phyloP scores from a whole-genome alignment of 2,797 vertebrate species.

The Melanotaenia trifasciata region DNA sequence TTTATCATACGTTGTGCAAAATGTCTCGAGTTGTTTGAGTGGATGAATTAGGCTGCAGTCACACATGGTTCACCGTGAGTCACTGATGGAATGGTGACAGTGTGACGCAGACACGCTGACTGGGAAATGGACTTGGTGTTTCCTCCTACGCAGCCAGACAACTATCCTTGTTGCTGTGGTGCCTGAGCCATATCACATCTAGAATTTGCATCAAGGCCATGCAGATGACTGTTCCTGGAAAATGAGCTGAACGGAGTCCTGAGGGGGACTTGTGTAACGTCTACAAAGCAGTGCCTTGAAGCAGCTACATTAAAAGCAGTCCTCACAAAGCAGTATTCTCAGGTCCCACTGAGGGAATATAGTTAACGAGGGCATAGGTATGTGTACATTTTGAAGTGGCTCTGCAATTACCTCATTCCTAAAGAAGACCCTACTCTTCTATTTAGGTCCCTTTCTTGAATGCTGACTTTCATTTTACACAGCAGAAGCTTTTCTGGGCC shows the following conservation, averaged over 20 bases:
- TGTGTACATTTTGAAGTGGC: slow-evolving; percentile 58
- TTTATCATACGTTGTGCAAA: slow-evolving; percentile 36
- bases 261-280: slow-evolving; percentile 50
- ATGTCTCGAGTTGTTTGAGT: slow-evolving; percentile 32
- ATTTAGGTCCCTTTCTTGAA: slow-evolving; percentile 23
- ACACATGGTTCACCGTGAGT: slow-evolving; percentile 61
- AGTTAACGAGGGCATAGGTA: slow-evolving; percentile 56
- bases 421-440: slow-evolving; percentile 21
- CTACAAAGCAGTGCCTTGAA: slow-evolving; percentile 75
- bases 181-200: slow-evolving; percentile 30
- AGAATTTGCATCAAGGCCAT: slow-evolving; percentile 50
- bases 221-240: slow-evolving; percentile 49
- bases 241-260: slow-evolving; percentile 55
- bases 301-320: slow-evolving; percentile 61
- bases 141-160: slow-evolving; percentile 55
- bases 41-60: slow-evolving; percentile 47
- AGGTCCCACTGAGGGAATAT: slow-evolving; percentile 44
- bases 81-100: slow-evolving; percentile 55
- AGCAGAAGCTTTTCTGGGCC: slow-evolving; percentile 12
- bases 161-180: slow-evolving; percentile 36
- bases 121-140: slow-evolving; percentile 54
- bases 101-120: slow-evolving; percentile 50
- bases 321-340: slow-evolving; percentile 58
- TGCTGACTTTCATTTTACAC: slow-evolving; percentile 37
- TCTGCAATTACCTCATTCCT: slow-evolving; percentile 51